Base-by-base conservation (phyloP, 2,113 vertebrate genomes). In the Eleginops maclovinus region DNA sequence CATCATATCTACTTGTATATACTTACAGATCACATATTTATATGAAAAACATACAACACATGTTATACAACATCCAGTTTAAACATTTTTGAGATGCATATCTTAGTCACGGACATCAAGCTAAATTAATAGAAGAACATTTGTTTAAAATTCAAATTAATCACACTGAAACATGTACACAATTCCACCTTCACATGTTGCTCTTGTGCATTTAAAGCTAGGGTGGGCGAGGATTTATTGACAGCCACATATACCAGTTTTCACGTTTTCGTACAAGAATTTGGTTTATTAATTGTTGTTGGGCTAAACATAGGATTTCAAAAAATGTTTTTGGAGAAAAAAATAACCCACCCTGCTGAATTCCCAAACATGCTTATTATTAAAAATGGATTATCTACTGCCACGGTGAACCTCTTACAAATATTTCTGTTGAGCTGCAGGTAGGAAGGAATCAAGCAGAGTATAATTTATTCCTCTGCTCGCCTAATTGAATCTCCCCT, bases 401-500 rank as follows among this genome's bases (percentile, higher is more conserved):
- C 60, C 51, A 16, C 43, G 7, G 3, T 13, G 1, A 64, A 49
- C 24, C 4, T 72, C 47, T 26, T n/a, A 58, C 62, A 44, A 17
- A 51, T 14, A 31, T n/a, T 43, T 69, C 9, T 11, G 43, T 28
- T 28, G 61, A 68, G 67, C 55, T 56, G 12, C 36, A 49, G 66
- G 19, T 16, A 40, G 72, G 59, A 46, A 47, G 53, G 54, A 66
- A 60, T 77, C 60, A 55, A 28, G 36, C 40, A 13, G 40, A 40
- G 49, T 64, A 79, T 86, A 79, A 72, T 22, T 61, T 40, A 41
- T 69, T 78, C 44, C 44, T 64, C 15, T 15, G 9, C 58, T 56
- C 22, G 0, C 72, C 74, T 84, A 88, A 92, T 88, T 88, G 86
- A 88, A 91, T 91, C 51, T 83, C 80, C 76, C 75, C 77, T 68